Percentiles rank a stretch among this genome's conserved stretches.
These are phyloP conservation scores for Macrosoma leucophasiata DNA, from an alignment of 2,888 invertebrate genomes.

Conservation along the genomic window DNA sequence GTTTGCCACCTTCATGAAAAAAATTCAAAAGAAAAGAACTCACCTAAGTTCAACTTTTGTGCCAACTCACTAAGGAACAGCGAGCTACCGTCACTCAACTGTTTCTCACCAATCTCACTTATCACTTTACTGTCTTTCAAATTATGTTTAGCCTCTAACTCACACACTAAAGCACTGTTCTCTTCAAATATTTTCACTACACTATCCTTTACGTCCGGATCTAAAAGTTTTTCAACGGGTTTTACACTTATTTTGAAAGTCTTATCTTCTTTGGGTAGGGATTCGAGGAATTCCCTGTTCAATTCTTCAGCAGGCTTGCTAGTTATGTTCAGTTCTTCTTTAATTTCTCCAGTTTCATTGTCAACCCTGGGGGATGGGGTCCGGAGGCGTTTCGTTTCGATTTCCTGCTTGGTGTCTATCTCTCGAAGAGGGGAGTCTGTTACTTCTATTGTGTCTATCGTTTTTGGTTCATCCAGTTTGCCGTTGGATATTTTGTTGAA, in stretches of 20 bases:
- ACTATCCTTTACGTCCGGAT: conserved; percentile 17
- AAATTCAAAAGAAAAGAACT: too few species aligned
- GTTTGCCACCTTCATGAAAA: too few species aligned
- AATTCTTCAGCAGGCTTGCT: conserved; percentile 56
- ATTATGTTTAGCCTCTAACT: conserved; percentile 22
- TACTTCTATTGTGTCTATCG: conserved; percentile 60
- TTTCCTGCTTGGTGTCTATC: conserved; percentile 23
- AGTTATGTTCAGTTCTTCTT: conserved; percentile 40
- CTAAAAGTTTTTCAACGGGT: conserved; percentile 49
- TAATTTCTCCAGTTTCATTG: conserved; percentile 35
- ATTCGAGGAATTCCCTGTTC: conserved; percentile 62
- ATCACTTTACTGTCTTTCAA: conserved; percentile 20
- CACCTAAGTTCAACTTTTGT: conserved; percentile 41
- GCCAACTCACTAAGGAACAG: conserved; percentile 34
- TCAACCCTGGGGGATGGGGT: conserved; percentile 35
- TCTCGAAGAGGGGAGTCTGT: conserved; percentile 55
- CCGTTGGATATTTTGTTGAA: conserved; percentile 52
- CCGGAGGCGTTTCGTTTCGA: conserved; percentile 20
- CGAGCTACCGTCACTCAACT: conserved; percentile 22
- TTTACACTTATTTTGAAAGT: conserved; percentile 48
- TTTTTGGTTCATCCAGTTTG: conserved; percentile 31
- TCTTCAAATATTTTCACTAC: conserved; percentile 25
- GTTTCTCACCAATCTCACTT: conserved; percentile 21
- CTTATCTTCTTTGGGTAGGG: conserved; percentile 44
- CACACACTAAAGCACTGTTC: conserved; percentile 19